Conservation (phyloP, 2,797 vertebrate species). For the Myioborus miniatus region DNA sequence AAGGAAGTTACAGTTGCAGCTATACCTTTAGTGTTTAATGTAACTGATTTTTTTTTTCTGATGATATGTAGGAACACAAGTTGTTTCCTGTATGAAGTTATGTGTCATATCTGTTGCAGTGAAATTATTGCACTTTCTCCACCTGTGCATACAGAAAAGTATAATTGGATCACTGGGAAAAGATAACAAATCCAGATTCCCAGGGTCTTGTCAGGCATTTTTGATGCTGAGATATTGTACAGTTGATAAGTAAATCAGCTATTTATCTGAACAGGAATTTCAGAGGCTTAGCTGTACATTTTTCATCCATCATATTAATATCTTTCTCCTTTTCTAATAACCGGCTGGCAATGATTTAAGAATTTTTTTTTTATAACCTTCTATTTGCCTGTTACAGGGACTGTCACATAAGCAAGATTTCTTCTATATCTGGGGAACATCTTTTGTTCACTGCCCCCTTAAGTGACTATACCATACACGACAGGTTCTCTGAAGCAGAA, state of each 20-base stretch:
- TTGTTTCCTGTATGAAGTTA: neutral
- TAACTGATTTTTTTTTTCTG: neutral
- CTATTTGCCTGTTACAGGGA: neutral
- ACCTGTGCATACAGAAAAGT: neutral
- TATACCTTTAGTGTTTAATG: neutral
- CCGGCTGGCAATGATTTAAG: neutral
- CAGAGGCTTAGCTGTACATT: neutral
- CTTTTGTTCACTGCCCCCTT: neutral
- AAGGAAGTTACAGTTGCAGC: neutral
- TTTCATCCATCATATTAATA: constrained; percentile 19
- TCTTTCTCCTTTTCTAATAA: neutral
- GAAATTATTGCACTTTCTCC: neutral
- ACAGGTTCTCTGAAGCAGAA: neutral
- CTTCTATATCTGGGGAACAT: neutral
- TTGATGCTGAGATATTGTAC: neutral
- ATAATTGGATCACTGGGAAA: neutral
- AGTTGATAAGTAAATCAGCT: constrained; percentile 56
- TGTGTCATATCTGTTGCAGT: neutral
- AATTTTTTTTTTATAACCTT: neutral
- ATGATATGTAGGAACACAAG: neutral
- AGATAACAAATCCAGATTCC: neutral
- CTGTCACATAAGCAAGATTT: neutral
- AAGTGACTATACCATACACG: neutral
- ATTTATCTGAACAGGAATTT: neutral
- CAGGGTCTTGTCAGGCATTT: neutral